Conservation (phyloP, 2,797 vertebrate species). For the Acanthopagrus latus region DNA sequence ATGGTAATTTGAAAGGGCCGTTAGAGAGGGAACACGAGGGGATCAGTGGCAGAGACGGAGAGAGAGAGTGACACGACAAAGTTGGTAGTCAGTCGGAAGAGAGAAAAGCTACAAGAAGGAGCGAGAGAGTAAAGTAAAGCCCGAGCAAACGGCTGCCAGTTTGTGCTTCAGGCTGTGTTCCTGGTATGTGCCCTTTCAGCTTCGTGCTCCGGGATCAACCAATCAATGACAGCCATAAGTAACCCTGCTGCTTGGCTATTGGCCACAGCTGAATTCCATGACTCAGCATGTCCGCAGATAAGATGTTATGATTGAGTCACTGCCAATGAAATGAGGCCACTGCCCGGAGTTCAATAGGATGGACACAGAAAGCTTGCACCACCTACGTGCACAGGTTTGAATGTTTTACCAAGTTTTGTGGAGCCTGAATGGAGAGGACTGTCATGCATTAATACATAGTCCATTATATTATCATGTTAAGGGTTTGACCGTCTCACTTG, state of each 20-base stretch:
- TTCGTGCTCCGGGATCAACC: constrained; percentile 78
- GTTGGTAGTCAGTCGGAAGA: constrained; percentile 48
- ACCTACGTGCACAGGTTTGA: constrained; percentile 23
- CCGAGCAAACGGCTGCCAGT: constrained; percentile 69
- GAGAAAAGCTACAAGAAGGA: constrained; percentile 35
- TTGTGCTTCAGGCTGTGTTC: constrained; percentile 80
- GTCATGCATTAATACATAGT: constrained; percentile 25
- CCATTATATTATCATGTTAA: constrained; percentile 32
- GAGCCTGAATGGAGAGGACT: constrained; percentile 16
- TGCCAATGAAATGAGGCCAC: constrained; percentile 77
- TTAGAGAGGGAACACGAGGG: constrained; percentile 37
- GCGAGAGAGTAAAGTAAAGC: constrained; percentile 59
- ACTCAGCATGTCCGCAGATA: constrained; percentile 79
- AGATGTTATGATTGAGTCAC: constrained; percentile 82
- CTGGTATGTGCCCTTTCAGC: constrained; percentile 85
- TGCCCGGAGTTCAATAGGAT: constrained; percentile 70
- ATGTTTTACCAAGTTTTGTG: constrained; percentile 1
- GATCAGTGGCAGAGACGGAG: constrained; percentile 25
- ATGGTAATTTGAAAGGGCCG: constrained; percentile 58
- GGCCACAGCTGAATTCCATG: constrained; percentile 80
- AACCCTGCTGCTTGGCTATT: constrained; percentile 78
- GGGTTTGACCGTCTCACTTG: constrained; percentile 41
- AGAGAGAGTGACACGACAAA: constrained; percentile 62
- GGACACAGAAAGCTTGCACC: constrained; percentile 53
- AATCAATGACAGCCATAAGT: constrained; percentile 82